Percentiles rank a stretch among this genome's conserved stretches.
These are phyloP conservation scores for Sphecodes monilicornis DNA, from an alignment of 2,888 invertebrate genomes.

Conservation along the genomic window DNA sequence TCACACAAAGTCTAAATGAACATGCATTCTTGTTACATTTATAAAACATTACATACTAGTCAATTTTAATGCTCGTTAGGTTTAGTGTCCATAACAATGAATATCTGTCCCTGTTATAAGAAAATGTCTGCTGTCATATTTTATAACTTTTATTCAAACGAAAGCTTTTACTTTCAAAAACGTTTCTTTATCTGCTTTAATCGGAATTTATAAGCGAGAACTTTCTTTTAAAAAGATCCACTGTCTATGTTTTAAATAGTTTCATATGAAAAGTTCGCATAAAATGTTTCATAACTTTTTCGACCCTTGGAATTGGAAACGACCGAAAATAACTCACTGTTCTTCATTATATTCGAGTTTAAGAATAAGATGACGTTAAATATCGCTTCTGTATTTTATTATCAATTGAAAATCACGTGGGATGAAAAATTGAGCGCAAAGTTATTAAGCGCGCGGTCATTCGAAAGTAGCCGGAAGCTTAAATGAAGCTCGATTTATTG, in stretches of 20 bases:
- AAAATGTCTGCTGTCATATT: not conserved
- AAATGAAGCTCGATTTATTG: constrained; percentile 40
- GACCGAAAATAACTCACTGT: not conserved
- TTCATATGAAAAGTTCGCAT: too few relatives aligned
- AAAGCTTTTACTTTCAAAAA: too few relatives aligned
- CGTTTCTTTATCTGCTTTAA: not conserved
- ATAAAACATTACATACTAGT: too few relatives aligned
- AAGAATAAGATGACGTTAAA: constrained; percentile 21
- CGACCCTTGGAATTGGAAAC: not conserved
- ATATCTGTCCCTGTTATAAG: not conserved
- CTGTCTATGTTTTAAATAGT: too few relatives aligned
- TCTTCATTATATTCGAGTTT: too few relatives aligned
- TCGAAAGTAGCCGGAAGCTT: constrained; percentile 54
- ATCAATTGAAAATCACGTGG: constrained; percentile 42
- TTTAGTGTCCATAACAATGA: too few relatives aligned
- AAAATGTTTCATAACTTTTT: not conserved
- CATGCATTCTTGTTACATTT: too few relatives aligned
- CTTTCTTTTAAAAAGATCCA: too few relatives aligned
- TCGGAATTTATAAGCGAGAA: not conserved
- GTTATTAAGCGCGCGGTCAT: constrained; percentile 33
- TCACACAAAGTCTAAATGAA: too few relatives aligned
- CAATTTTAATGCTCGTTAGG: too few relatives aligned
- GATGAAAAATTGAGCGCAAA: not conserved
- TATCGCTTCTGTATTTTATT: constrained; percentile 26
- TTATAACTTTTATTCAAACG: too few relatives aligned